Conservation (phyloP, 2,888 invertebrate genomes). For the Orchestes rusci region DNA sequence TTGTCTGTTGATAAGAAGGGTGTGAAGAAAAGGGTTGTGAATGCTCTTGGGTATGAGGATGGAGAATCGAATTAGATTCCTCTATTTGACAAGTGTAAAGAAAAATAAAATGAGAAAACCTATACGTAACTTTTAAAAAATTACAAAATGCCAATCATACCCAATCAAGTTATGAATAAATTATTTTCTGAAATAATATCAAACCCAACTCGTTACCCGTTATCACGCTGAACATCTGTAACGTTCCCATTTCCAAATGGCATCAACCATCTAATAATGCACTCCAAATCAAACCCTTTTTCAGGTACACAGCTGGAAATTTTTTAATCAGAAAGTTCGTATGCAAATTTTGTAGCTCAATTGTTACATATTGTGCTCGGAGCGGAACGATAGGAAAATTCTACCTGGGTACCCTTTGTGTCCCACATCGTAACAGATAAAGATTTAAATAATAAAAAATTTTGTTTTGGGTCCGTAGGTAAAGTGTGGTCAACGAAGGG, state of each 20-base stretch:
- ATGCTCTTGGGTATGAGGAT: too few relatives aligned
- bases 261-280: constrained; percentile 12
- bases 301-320: constrained; percentile 27
- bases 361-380: constrained; percentile 35
- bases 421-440: constrained; percentile 14
- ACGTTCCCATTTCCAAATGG: constrained; percentile 9
- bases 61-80: too few relatives aligned
- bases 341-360: constrained; percentile 37
- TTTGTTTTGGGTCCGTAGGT: constrained; percentile 23
- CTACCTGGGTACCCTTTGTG: constrained; percentile 28
- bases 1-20: too few relatives aligned
- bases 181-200: too few relatives aligned
- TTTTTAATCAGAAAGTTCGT: constrained; percentile 27
- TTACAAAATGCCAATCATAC: too few relatives aligned
- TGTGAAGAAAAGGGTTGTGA: too few relatives aligned
- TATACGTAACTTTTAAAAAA: too few relatives aligned
- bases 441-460: constrained; percentile 24
- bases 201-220: too few relatives aligned
- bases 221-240: constrained; percentile 22
- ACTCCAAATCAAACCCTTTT: constrained; percentile 25
- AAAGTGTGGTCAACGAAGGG: constrained; percentile 23
- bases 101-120: too few relatives aligned
- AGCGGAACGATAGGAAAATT: constrained; percentile 31
- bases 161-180: too few relatives aligned
- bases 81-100: too few relatives aligned